Evolutionary conservation across 2,113 vertebrate species (phyloP).

Genomic region (Corythaixoides concolor): DNA sequence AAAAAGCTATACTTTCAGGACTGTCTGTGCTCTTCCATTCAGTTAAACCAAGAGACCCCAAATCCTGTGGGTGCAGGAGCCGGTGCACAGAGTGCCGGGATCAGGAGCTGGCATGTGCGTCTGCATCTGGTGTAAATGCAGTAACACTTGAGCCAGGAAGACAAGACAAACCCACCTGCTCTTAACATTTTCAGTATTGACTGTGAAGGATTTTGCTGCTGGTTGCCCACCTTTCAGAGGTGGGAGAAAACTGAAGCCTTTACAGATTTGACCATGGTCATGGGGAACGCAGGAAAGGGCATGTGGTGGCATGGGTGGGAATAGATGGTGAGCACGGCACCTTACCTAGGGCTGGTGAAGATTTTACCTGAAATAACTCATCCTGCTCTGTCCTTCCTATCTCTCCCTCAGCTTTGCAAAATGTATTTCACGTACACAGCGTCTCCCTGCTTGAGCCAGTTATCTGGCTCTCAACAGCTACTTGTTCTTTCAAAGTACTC

Average conservation of each 20-base stretch:
- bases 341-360: background rate
- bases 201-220: background rate
- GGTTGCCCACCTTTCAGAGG: background rate
- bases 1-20: background rate
- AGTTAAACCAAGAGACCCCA: background rate
- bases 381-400: background rate
- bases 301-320: background rate
- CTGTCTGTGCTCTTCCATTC: background rate
- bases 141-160: background rate
- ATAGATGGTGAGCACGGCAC: background rate
- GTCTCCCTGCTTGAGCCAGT: constrained; percentile 11
- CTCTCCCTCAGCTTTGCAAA: background rate
- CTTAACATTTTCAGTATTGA: background rate
- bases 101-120: fast-evolving
- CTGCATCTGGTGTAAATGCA: background rate
- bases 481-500: constrained; percentile 23
- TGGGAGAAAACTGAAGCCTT: background rate
- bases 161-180: background rate
- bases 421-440: background rate
- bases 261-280: background rate
- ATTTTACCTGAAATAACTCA: constrained; percentile 13
- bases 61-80: background rate
- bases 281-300: background rate
- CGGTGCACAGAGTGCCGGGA: fast-evolving
- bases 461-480: constrained; percentile 38